Evolutionary conservation across 2,113 vertebrate species (phyloP), one percentile per base, ranked within the genome.

Genomic region (Eulacestoma nigropectus): DNA sequence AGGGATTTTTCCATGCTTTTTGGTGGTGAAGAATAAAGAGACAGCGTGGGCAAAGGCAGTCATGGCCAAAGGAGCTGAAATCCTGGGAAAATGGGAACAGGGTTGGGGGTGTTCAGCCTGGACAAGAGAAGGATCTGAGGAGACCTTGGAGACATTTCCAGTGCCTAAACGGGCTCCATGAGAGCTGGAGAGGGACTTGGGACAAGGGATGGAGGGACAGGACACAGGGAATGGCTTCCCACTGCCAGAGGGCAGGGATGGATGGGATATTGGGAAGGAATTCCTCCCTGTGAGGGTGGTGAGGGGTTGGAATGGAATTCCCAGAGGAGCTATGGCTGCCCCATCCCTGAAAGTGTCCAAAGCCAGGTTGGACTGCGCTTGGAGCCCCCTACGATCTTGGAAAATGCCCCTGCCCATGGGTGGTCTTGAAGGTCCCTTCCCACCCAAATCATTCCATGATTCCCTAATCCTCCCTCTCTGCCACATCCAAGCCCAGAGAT

Each of bases 221-320:
- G 42, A 65, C 69, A 74, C 50, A 19, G 60, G 42, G 70, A 85
- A 56, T 25, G 57, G 49, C 27, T 84, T 84, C 21, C 27, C 47
- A 17, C 8, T 17, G 67, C 37, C 67, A 53, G 68, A 53, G 21
- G 27, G 21, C 17, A 17, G 81, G 57, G 57, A 1, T 2, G 0
- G 39, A 22, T 19, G 42, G n/a, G 30, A 65, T 65, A 3, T 6
- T 9, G 19, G 30, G 20, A 30, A 41, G 35, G 20, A 75, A 76
- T 67, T 57, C 30, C 1, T 0, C 0, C 0, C 35, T 41, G 10
- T 0, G 50, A 47, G 19, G 12, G 11, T 46, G 81, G 22, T 7
- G 57, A 64, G 59, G n/a, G 1, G 5, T 10, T 75, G 60, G 42
- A 4, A 57, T 42, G 42, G 52, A 67, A 67, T 75, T 75, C 42